Evolutionary conservation across 2,797 vertebrate genomes (phyloP).

Genomic region (Aeoliscus strigatus): DNA sequence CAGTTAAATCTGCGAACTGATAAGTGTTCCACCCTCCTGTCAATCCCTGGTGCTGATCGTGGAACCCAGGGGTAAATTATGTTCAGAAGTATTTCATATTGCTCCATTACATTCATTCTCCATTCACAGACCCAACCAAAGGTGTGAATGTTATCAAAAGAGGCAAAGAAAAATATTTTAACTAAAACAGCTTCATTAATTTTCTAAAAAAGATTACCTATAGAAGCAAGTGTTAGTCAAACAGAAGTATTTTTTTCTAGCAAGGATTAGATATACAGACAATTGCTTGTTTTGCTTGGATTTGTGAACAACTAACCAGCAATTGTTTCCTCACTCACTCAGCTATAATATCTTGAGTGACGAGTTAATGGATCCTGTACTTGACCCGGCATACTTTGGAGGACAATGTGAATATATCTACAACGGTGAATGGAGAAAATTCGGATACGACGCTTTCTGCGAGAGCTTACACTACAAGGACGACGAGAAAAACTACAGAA

Average conservation of each 20-base stretch:
- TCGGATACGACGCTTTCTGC: slow-evolving; percentile 81
- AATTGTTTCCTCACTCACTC: slow-evolving; percentile 14
- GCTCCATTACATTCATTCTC: too few species aligned
- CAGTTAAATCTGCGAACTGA: slow-evolving; percentile 37
- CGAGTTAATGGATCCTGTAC: slow-evolving; percentile 63
- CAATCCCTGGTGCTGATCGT: slow-evolving; percentile 79
- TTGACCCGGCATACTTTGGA: slow-evolving; percentile 81
- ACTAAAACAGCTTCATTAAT: too few species aligned
- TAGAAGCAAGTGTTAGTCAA: too few species aligned
- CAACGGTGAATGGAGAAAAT: slow-evolving; percentile 89
- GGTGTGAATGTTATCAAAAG: too few species aligned
- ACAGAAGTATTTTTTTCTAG: too few species aligned
- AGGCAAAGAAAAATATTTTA: too few species aligned
- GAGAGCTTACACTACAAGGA: slow-evolving; percentile 85
- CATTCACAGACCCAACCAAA: too few species aligned
- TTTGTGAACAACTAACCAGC: too few species aligned
- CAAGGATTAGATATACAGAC: too few species aligned
- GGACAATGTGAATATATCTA: slow-evolving; percentile 88
- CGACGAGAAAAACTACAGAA: slow-evolving; percentile 87
- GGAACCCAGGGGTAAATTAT: slow-evolving; percentile 80
- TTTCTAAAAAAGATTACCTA: too few species aligned
- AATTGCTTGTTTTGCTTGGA: too few species aligned
- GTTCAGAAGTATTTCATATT: too few species aligned
- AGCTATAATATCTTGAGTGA: slow-evolving; percentile 83
- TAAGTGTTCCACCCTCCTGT: slow-evolving; percentile 74